Evolutionary conservation across 2,888 invertebrate species (phyloP).

Genomic region (Alcis repandata): DNA sequence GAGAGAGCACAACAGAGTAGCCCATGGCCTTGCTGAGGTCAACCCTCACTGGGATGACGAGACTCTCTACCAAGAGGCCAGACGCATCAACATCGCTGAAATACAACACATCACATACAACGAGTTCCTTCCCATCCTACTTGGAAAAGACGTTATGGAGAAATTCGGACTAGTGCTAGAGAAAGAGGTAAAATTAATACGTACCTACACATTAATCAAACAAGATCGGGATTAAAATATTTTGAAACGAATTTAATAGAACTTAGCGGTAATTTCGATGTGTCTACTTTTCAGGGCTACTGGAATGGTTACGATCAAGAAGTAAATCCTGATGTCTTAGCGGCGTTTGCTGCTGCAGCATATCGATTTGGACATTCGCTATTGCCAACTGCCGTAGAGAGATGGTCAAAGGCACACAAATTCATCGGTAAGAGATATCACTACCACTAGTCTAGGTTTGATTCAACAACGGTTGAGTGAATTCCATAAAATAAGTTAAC

Average conservation of each 20-base stretch:
- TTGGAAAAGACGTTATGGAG: slow-evolving; percentile 96
- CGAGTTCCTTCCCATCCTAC: slow-evolving; percentile 94
- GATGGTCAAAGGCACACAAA: slow-evolving; percentile 98
- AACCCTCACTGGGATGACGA: slow-evolving; percentile 98
- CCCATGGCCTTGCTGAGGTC: slow-evolving; percentile 90
- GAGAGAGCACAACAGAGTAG: slow-evolving; percentile 95
- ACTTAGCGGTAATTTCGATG: neutral
- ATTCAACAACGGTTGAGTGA: no score
- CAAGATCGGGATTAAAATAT: no score
- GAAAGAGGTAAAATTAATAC: slow-evolving; percentile 87
- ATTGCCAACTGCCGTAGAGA: slow-evolving; percentile 95
- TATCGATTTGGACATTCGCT: slow-evolving; percentile 97
- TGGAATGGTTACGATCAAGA: slow-evolving; percentile 94
- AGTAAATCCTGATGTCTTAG: slow-evolving; percentile 95
- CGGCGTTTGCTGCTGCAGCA: slow-evolving; percentile 96
- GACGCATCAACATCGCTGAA: slow-evolving; percentile 94
- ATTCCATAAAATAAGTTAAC: neutral
- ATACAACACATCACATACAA: slow-evolving; percentile 96
- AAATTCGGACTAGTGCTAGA: slow-evolving; percentile 94
- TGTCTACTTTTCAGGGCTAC: slow-evolving; percentile 87
- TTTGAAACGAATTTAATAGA: neutral
- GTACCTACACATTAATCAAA: no score
- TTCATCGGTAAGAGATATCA: slow-evolving; percentile 90
- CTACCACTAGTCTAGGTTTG: neutral
- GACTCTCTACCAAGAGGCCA: slow-evolving; percentile 94